Evolutionary conservation across 2,113 vertebrate species (phyloP), one percentile per base, ranked within the genome.

Genomic region (Lampris megalopsis): DNA sequence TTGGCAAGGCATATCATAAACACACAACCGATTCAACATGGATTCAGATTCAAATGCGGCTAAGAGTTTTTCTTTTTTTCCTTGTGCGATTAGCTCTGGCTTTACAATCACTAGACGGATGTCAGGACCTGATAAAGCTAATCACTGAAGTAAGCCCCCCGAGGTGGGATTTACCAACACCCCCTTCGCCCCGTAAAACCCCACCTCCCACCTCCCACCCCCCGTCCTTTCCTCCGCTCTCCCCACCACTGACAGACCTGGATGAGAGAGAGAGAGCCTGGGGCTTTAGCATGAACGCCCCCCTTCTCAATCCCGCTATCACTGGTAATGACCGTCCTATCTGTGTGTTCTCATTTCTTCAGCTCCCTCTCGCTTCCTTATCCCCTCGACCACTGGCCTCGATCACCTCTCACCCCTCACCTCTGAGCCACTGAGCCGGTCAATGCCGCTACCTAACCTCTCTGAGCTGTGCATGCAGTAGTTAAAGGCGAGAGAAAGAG

Each of bases 371-470:
- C 61, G 78, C 76, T 65, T 72, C 48, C 69, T 69, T 71, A 84
- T 82, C 71, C 72, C 66, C 80, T 69, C 45, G 52, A 71, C 54
- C 42, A 41, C 73, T 56, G 66, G 68, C 74, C 65, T 78, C 48
- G 41, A n/a, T 89, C 83, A 94, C 94, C 94, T 77, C 56, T 91
- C 84, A 93, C 91, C 94, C 89, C 75, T 85, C 93, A 88, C 91
- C 94, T 94, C 80, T 83, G 82, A 86, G 82, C 87, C 89, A 91
- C 87, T 91, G 90, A 91, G 92, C 84, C 68, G 10, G 90, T 94
- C 92, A 93, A 90, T 93, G 91, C 91, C 90, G 93, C 90, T 8
- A 92, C 93, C 94, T 92, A 93, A 90, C 86, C 89, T n/a, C 88
- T 86, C 75, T 85, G 89, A 10, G 37, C 85, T 82, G 75, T 75